Percentiles rank a stretch among this genome's conserved stretches.
Conservation (phyloP, 2,888 invertebrate genomes). For the Xestobium rufovillosum region DNA sequence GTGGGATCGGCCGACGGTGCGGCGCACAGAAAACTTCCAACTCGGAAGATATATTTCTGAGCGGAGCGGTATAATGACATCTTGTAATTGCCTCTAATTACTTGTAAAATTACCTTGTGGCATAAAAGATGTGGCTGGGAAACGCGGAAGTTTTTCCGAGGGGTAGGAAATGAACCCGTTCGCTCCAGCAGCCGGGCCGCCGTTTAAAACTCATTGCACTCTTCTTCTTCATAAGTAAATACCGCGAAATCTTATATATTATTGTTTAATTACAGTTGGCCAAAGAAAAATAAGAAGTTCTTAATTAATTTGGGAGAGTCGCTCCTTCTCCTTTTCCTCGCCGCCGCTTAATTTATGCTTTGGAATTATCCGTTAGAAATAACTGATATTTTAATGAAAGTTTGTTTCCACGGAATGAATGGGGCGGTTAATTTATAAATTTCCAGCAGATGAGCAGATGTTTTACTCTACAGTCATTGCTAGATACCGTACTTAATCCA, state of each 20-base stretch:
- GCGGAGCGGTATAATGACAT: conserved; percentile 43
- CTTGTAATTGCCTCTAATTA: conserved; percentile 47
- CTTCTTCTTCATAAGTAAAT: conserved; percentile 31
- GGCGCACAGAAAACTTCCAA: too few relatives aligned
- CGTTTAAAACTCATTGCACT: conserved; percentile 11
- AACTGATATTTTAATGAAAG: conserved; percentile 27
- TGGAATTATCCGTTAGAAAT: conserved; percentile 32
- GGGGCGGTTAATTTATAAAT: conserved; percentile 10
- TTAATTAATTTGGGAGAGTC: conserved; percentile 37
- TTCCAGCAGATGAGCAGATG: too few relatives aligned
- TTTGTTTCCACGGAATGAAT: conserved; percentile 23
- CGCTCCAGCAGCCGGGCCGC: conserved; percentile 18
- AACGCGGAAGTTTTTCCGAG: conserved; percentile 38
- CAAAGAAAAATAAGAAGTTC: conserved; percentile 39
- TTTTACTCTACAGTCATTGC: too few relatives aligned
- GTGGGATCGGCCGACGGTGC: too few relatives aligned
- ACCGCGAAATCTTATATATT: conserved; percentile 34
- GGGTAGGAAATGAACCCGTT: conserved; percentile 31
- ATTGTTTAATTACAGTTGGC: conserved; percentile 41
- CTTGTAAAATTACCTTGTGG: conserved; percentile 48
- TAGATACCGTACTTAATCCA: too few relatives aligned
- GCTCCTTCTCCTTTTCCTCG: too few relatives aligned
- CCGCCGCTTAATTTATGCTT: conserved; percentile 27
- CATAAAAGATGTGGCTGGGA: conserved; percentile 42
- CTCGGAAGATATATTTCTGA: conserved; percentile 40